Evolutionary conservation across 2,113 vertebrate species (phyloP).

Genomic region (Rattus rattus): DNA sequence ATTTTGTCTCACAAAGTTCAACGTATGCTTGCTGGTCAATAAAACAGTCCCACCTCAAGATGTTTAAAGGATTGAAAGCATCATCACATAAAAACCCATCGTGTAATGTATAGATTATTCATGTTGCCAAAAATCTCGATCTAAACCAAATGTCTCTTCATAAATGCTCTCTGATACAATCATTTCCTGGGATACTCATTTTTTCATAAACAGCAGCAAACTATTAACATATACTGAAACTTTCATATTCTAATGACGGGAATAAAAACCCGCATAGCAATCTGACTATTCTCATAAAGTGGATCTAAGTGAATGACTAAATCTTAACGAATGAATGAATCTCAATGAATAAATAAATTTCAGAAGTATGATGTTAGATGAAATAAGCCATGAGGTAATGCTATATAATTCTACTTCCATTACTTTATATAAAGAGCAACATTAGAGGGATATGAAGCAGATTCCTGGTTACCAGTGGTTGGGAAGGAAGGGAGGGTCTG

Average conservation of each 20-base stretch:
- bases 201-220: not conserved
- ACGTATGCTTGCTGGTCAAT: not conserved
- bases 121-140: not conserved
- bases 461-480: not conserved
- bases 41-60: not conserved
- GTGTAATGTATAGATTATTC: not conserved
- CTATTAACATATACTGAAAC: no score
- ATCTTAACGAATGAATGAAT: not conserved
- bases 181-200: not conserved
- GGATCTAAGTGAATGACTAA: not conserved
- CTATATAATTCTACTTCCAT: not conserved
- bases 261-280: not conserved
- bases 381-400: not conserved
- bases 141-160: not conserved
- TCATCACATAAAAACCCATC: not conserved
- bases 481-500: not conserved
- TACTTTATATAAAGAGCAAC: constrained; percentile 17
- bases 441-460: not conserved
- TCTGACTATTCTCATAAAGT: not conserved
- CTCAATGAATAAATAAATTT: not conserved
- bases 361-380: not conserved
- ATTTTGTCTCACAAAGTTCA: not conserved
- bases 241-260: not conserved
- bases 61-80: constrained; percentile 28
- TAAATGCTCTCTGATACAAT: not conserved